Conservation (phyloP, 1,140 invertebrate species). For the Musca vetustissima region DNA sequence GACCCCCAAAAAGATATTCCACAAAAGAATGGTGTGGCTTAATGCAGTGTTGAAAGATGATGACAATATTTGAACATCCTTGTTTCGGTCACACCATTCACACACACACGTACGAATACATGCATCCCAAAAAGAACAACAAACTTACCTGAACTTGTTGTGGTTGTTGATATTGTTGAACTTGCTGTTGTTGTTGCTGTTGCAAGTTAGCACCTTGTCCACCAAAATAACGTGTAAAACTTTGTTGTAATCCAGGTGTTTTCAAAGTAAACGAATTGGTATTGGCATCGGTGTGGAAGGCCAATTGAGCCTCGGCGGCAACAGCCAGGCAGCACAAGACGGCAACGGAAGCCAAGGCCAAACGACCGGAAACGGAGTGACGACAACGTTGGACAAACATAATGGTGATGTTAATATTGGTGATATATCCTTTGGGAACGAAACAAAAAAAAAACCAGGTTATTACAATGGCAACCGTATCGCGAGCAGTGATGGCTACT, state of each 20-base stretch:
- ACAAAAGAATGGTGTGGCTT: no score
- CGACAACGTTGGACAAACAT: conserved; percentile 30
- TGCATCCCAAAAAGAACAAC: no score
- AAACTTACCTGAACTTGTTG: conserved; percentile 28
- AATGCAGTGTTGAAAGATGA: no score
- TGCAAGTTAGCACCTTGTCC: conserved; percentile 25
- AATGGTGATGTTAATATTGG: neutral
- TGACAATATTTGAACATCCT: no score
- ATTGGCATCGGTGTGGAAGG: conserved; percentile 48
- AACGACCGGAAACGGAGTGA: conserved; percentile 12
- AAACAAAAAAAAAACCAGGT: neutral
- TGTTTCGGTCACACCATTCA: no score
- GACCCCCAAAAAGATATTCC: no score
- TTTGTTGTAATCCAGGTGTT: conserved; percentile 48
- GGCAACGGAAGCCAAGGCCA: conserved; percentile 5
- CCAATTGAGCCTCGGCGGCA: conserved; percentile 42
- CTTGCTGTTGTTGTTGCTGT: conserved; percentile 26
- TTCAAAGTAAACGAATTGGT: conserved; percentile 52
- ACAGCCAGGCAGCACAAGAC: conserved; percentile 27
- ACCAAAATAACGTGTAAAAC: conserved; percentile 48
- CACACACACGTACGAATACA: no score
- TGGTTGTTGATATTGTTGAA: conserved; percentile 26
- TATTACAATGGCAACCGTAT: neutral
- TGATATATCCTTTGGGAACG: neutral
- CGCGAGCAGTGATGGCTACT: no score